Evolutionary conservation across 2,888 invertebrate genomes (phyloP), one percentile per base, ranked within the genome.

Genomic region (Creontiades dilutus): DNA sequence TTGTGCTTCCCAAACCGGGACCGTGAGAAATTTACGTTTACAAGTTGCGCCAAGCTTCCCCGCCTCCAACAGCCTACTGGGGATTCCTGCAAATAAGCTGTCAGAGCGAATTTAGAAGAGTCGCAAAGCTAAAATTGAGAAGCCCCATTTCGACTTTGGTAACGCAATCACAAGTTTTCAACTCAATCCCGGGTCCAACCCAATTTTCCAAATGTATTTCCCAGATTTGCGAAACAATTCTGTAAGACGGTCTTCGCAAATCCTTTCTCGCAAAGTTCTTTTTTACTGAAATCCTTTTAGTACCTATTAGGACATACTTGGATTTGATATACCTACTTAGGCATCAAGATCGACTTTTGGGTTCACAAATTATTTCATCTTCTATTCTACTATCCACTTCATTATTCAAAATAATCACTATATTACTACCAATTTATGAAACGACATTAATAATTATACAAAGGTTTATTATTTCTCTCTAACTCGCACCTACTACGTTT

Each of bases 111-210:
- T 76, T 80, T 52, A 19, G 52, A 88, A 76, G 88, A 86, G 82
- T 82, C 57, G n/a, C 85, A 57, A 57, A 57, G 61, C 85, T 28
- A 85, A 85, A 86, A 86, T 86, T 86, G 86, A 68, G 85, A 75
- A 76, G 68, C 48, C 76, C 86, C 37, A 57, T 75, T 68, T 76
- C 86, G 48, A 86, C 86, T 68, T 86, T n/a, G 75, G 47, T 48
- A 75, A 75, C 75, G 76, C 86, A 86, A 86, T 86, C 86, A 86
- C 86, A 86, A 86, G 52, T 86, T 86, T 37, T 68, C 75, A 47
- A 86, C 86, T 86, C 76, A 57, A 85, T 85, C 85, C 28, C 57
- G 19, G 37, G 85, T 85, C 52, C 85, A 85, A 85, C 61, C 61
- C 85, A 61, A 85, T 85, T 85, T 85, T 28, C 57, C n/a, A 37